phyloP scores from a whole-genome alignment of 2,113 vertebrate genomes.

The Ornithorhynchus anatinus region DNA sequence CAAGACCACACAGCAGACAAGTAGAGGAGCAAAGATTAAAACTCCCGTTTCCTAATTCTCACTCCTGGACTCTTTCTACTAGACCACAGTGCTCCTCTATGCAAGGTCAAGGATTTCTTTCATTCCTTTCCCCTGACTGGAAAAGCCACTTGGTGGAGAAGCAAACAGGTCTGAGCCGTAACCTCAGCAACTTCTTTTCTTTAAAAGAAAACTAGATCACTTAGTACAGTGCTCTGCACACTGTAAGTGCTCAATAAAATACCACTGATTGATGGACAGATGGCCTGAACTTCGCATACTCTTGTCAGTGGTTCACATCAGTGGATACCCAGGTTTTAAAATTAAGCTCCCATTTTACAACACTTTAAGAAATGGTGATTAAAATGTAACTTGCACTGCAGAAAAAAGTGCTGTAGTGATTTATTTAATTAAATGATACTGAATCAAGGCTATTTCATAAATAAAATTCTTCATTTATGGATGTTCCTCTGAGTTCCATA shows the following conservation, averaged over 20 bases:
- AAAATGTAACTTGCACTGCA: conserved; percentile 1
- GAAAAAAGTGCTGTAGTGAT: conserved; percentile 29
- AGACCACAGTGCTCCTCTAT: no score
- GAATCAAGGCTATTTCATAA: conserved; percentile 39
- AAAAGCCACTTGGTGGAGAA: conserved; percentile 32
- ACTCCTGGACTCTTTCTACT: no score
- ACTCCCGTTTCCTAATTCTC: no score
- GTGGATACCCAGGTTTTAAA: conserved; percentile 15
- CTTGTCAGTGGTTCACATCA: conserved; percentile 4
- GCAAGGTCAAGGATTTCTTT: no score
- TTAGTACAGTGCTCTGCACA: no score
- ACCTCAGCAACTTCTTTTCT: conserved; percentile 33
- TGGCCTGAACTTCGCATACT: conserved; percentile 28
- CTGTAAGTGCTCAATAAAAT: no score
- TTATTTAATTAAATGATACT: conserved; percentile 34
- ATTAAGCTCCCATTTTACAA: conserved; percentile 26
- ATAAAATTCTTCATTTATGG: conserved; percentile 25
- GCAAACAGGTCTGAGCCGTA: conserved; percentile 51
- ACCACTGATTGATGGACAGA: no score
- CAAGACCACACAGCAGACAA: no score
- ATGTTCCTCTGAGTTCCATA: conserved; percentile 8
- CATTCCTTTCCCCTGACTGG: conserved; percentile 42
- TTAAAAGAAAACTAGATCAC: no score
- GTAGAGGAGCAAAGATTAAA: no score
- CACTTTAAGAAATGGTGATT: conserved; percentile 35